Conservation (phyloP, 2,888 invertebrate genomes). For the Coleophora flavipennella region DNA sequence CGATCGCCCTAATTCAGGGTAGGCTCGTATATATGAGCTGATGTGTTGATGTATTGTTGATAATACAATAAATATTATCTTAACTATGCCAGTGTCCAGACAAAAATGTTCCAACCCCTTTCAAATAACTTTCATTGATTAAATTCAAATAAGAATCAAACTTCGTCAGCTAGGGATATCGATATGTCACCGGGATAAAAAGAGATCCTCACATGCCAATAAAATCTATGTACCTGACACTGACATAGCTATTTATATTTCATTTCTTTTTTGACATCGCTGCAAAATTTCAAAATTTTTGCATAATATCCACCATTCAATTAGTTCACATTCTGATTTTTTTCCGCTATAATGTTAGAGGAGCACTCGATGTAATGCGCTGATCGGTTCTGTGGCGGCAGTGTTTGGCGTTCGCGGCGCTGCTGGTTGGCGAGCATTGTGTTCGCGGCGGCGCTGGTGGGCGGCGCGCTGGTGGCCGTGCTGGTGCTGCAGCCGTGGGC, state of each 20-base stretch:
- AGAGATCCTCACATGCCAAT: too few species aligned
- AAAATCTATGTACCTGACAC: not conserved
- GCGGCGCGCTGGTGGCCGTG: conserved; percentile 56
- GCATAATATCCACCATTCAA: not conserved
- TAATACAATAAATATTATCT: too few species aligned
- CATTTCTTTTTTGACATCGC: not conserved
- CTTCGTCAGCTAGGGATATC: too few species aligned
- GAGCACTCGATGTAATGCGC: not conserved
- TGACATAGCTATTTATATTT: not conserved
- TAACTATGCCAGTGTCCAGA: too few species aligned
- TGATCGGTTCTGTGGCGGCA: not conserved
- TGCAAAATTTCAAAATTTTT: conserved; percentile 1
- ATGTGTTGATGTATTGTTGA: too few species aligned
- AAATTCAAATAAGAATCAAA: too few species aligned
- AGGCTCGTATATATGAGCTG: too few species aligned
- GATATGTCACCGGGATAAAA: too few species aligned
- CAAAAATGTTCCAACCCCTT: too few species aligned
- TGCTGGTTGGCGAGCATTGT: conserved; percentile 44
- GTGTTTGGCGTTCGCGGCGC: conserved; percentile 29
- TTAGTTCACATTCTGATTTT: too few species aligned
- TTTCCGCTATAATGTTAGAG: not conserved
- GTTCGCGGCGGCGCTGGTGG: conserved; percentile 52
- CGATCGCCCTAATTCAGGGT: too few species aligned
- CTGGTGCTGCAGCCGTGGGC: conserved; percentile 60
- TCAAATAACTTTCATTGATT: too few species aligned